Evolutionary conservation across 1,140 invertebrate species (phyloP), one percentile per base, ranked within the genome.

Genomic region (Drosophila burlai): DNA sequence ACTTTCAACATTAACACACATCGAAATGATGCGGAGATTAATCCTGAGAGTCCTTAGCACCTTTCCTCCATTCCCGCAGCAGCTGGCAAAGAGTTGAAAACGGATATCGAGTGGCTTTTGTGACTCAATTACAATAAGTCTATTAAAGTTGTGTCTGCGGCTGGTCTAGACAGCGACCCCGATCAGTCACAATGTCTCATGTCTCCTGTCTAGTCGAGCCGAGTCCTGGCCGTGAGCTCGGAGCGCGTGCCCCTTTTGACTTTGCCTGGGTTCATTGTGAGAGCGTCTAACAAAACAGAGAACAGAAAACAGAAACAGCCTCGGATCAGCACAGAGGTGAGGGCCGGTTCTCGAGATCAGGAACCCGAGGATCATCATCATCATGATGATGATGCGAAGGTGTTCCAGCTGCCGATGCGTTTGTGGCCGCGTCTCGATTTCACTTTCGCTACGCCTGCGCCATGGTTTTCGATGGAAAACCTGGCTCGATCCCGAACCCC

Each of bases 121-220:
- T 90, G 85, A 90, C 85, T 89, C 85, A 89, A 89, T 89, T 89
- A 89, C 84, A 89, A 89, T 89, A 89, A 89, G 84, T 89, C 84
- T 89, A 89, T 89, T 89, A 89, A 90, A 89, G 58, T 87, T 85
- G 47, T 58, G 78, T 87, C 83, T 89, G 84, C 61, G 76, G 67
- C 66, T 57, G 60, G 84, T 89, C 83, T 87, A 87, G 84, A 87
- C 79, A 50, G 31, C 65, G 18, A 52, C 40, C 52, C 40, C 79
- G 83, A 86, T 85, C 83, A 76, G 79, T 86, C 83, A 86, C 83
- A 79, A 79, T 73, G 79, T 80, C 72, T 76, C 42, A 79, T 73
- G 79, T 80, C 72, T 76, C 42, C 68, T 80, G 62, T 61, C 73
- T 67, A 50, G 62, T 31, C 10, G 29, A 26, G 10, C 29, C 16